Evolutionary conservation across 2,888 invertebrate species (phyloP).

Genomic region (Temnothorax unifasciatus): DNA sequence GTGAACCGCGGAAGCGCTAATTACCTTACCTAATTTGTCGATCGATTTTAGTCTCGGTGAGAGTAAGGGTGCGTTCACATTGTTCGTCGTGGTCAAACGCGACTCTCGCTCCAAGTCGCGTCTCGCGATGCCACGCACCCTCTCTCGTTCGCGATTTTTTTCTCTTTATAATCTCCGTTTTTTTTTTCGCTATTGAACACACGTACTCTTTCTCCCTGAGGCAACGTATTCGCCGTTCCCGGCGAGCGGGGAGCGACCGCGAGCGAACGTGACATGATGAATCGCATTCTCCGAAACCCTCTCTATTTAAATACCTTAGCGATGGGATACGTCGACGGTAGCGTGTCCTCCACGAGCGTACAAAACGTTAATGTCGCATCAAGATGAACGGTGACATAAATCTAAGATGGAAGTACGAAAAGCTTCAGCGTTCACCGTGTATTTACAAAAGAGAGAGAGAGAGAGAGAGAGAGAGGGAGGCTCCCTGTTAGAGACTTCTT

Average conservation of each 20-base stretch:
- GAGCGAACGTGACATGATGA: conserved; percentile 15
- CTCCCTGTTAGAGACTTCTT: neutral
- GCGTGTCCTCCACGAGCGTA: neutral
- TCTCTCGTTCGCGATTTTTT: conserved; percentile 60
- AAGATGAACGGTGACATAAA: conserved; percentile 5
- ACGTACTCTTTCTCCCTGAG: conserved; percentile 76
- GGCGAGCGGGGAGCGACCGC: conserved; percentile 41
- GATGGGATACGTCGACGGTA: neutral
- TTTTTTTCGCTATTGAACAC: conserved; percentile 74
- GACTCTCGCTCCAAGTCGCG: neutral
- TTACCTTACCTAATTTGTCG: conserved; percentile 75
- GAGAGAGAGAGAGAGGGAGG: neutral
- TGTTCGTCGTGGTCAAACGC: conserved; percentile 6
- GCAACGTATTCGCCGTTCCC: conserved; percentile 57
- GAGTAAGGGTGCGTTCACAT: conserved; percentile 70
- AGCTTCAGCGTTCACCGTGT: neutral
- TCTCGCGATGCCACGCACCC: conserved; percentile 8
- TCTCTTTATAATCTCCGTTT: conserved; percentile 55
- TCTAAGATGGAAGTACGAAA: conserved; percentile 11
- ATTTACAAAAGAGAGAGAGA: neutral
- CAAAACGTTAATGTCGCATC: conserved; percentile 8
- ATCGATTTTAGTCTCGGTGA: conserved; percentile 74
- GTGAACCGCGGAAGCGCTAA: conserved; percentile 76
- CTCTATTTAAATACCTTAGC: conserved; percentile 4
- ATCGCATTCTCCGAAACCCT: neutral